Percentiles rank a stretch among this genome's conserved stretches.
phyloP scores from a whole-genome alignment of 1,140 invertebrate genomes.

The Vanessa atalanta region DNA sequence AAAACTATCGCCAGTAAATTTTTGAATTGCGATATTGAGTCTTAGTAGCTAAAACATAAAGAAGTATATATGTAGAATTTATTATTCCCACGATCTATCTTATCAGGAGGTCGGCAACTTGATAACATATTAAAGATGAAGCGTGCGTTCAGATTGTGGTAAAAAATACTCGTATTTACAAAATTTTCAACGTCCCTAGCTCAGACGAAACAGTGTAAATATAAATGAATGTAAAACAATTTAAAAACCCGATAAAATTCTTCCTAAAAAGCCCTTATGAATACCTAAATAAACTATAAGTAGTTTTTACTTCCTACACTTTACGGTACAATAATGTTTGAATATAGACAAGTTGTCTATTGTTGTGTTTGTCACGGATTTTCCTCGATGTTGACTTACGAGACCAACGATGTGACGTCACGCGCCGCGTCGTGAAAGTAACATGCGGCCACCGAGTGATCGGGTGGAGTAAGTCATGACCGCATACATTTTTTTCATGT shows the following conservation, averaged over 20 bases:
- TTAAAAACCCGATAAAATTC: too few species aligned
- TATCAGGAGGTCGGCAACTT: slow-evolving; percentile 27
- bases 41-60: slow-evolving; percentile 16
- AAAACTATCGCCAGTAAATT: background rate
- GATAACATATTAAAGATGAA: slow-evolving; percentile 18
- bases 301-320: too few species aligned
- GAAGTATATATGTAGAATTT: slow-evolving; percentile 4
- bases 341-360: too few species aligned
- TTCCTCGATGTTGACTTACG: background rate
- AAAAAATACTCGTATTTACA: too few species aligned
- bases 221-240: too few species aligned
- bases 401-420: background rate
- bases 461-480: slow-evolving; percentile 17
- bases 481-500: background rate
- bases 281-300: too few species aligned
- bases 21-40: background rate
- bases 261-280: too few species aligned
- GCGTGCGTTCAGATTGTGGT: too few species aligned
- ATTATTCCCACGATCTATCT: slow-evolving; percentile 38
- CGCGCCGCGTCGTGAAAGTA: slow-evolving; percentile 41
- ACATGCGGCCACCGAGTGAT: slow-evolving; percentile 49
- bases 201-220: too few species aligned
- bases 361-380: background rate
- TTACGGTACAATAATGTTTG: too few species aligned
- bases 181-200: too few species aligned